These are phyloP conservation scores for Diplogasteroides magnus DNA, from an alignment of 1,140 invertebrate species.

Conservation along the genomic window DNA sequence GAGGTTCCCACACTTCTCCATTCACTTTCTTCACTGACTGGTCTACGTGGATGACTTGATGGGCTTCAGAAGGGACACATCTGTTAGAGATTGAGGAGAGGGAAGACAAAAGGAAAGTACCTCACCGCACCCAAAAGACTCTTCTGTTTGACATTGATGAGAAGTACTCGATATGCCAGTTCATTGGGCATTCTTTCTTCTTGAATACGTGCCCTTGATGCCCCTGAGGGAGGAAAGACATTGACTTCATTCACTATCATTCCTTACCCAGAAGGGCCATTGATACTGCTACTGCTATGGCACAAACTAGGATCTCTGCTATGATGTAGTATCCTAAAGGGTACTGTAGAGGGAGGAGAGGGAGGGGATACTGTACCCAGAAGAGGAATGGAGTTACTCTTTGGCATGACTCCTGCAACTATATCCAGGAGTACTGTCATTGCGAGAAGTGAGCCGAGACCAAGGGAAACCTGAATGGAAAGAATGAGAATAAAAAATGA, in stretches of 20 bases:
- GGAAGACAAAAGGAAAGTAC: no score
- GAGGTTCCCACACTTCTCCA: no score
- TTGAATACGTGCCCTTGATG: neutral
- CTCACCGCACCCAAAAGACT: no score
- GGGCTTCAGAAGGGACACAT: constrained; percentile 34
- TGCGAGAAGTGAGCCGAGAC: no score
- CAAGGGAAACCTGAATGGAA: constrained; percentile 40
- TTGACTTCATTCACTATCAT: neutral
- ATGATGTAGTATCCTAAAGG: constrained; percentile 37
- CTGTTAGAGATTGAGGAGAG: no score
- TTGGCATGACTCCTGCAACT: constrained; percentile 43
- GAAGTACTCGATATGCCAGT: constrained; percentile 37
- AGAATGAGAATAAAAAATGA: no score
- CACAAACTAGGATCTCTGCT: constrained; percentile 39
- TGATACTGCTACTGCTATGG: constrained; percentile 40
- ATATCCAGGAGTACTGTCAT: constrained; percentile 41
- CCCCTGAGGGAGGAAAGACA: neutral
- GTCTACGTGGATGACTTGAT: constrained; percentile 17
- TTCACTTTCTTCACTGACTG: no score
- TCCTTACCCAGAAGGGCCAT: constrained; percentile 33
- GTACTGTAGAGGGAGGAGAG: neutral
- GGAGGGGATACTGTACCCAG: no score
- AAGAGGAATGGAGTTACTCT: constrained; percentile 43
- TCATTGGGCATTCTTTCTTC: constrained; percentile 24
- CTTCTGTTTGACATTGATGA: no score